Evolutionary conservation across 2,888 invertebrate genomes (phyloP).

Genomic region (Prosopocoilus inquinatus): DNA sequence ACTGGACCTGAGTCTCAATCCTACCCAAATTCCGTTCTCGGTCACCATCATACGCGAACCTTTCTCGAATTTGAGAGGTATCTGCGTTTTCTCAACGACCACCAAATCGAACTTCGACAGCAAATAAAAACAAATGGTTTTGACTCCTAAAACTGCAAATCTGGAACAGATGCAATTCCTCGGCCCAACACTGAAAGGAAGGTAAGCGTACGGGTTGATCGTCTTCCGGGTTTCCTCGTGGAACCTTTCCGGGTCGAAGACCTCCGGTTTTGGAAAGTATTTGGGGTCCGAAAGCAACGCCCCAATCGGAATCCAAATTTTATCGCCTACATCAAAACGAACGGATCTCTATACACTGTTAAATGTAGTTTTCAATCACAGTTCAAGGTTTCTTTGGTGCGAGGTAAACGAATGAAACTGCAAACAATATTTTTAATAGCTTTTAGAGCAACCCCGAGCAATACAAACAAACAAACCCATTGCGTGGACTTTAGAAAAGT

Average conservation of each 20-base stretch:
- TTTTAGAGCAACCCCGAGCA: too few relatives aligned
- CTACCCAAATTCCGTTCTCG: constrained; percentile 2
- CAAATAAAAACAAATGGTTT: constrained; percentile 33
- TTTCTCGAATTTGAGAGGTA: neutral
- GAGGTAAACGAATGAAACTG: too few relatives aligned
- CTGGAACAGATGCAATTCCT: constrained; percentile 60
- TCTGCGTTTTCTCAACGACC: constrained; percentile 31
- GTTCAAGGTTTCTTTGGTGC: too few relatives aligned
- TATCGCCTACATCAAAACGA: constrained; percentile 20
- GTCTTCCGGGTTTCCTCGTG: constrained; percentile 56
- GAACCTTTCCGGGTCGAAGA: constrained; percentile 43
- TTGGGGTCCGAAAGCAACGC: constrained; percentile 36
- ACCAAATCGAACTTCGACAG: constrained; percentile 34
- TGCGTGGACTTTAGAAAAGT: too few relatives aligned
- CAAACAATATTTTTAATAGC: too few relatives aligned
- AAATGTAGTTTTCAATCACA: too few relatives aligned
- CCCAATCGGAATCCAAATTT: constrained; percentile 33
- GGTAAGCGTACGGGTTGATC: constrained; percentile 47
- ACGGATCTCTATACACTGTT: constrained; percentile 25
- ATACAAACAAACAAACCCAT: too few relatives aligned
- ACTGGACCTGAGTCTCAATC: neutral
- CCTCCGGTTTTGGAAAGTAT: too few relatives aligned
- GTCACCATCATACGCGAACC: neutral
- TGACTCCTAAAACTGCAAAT: constrained; percentile 39
- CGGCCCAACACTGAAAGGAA: constrained; percentile 54